Evolutionary conservation across 2,888 invertebrate genomes (phyloP), one percentile per base, ranked within the genome.

Genomic region (Leptogaster cylindrica): DNA sequence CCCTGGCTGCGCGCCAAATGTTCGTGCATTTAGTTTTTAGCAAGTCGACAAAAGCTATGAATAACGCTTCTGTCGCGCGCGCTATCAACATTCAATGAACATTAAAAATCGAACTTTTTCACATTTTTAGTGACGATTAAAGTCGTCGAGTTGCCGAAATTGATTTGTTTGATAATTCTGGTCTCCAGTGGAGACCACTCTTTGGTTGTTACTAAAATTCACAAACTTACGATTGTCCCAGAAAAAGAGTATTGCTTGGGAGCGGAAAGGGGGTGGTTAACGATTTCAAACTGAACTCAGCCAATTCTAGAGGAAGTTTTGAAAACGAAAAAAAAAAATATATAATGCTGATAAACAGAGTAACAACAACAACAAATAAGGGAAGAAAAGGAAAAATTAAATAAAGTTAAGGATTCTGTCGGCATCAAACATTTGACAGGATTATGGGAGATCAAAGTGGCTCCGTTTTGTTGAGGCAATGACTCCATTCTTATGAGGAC

Each of bases 11-110:
- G 33, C 18, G 52, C 52, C 52, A 52, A 52, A 52, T 52, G 52
- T 12, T 20, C 52, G 18, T 28, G 33, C 52, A 52, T 52, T 52
- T 18, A 52, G 31, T 52, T 52, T 52, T 52, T 31, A 52, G 52
- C 33, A 31, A 52, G 18, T 16, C 28, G 28, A 31, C 52, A 31
- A 31, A 52, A 52, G 31, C 52, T 16, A 52, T 52, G 52, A 52
- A 52, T 52, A 52, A 52, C 31, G 33, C 31, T 20, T 16, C 52
- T 52, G 31, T 52, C 52, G 31, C 31, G 33, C n/a, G n/a, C 16
- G 33, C 52, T 52, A 52, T 46, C 46, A 46, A 33, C 52, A 18
- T 52, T 52, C 52, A 31, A 52, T 52, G 52, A 18, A 52, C 52
- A 52, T 31, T 52, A 31, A 52, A 52, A 52, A 52, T 52, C 18